phyloP scores from a whole-genome alignment of 1,140 invertebrate genomes.

The Camponotus floridanus region DNA sequence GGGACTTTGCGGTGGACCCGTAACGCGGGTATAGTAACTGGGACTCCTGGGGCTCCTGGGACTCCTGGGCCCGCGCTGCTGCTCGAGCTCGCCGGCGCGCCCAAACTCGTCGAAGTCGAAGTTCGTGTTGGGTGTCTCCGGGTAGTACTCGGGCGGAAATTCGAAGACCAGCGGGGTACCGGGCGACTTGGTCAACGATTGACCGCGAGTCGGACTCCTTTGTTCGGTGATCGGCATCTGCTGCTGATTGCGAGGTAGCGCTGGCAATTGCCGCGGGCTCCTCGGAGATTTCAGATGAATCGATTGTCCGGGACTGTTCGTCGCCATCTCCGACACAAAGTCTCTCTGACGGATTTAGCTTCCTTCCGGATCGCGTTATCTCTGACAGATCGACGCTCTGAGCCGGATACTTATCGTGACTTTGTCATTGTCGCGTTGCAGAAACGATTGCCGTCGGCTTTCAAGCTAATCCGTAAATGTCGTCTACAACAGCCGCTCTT shows the following conservation, averaged over 20 bases:
- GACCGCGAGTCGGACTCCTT: slow-evolving; percentile 66
- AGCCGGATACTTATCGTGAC: neutral
- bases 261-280: slow-evolving; percentile 70
- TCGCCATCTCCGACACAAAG: slow-evolving; percentile 60
- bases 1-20: slow-evolving; percentile 72
- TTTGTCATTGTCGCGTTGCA: slow-evolving; percentile 20
- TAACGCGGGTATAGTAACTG: slow-evolving; percentile 64
- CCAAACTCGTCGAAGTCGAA: slow-evolving; percentile 77
- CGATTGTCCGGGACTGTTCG: slow-evolving; percentile 72
- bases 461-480: slow-evolving; percentile 4
- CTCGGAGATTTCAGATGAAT: slow-evolving; percentile 67
- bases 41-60: slow-evolving; percentile 67
- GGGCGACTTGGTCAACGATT: slow-evolving; percentile 74
- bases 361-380: slow-evolving; percentile 10
- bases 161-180: slow-evolving; percentile 79
- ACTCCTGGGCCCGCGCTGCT: slow-evolving; percentile 61
- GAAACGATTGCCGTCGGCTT: neutral
- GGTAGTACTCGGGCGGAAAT: slow-evolving; percentile 78
- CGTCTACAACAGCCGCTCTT: neutral
- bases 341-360: slow-evolving; percentile 21
- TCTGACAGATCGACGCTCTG: neutral
- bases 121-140: slow-evolving; percentile 77
- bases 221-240: slow-evolving; percentile 64
- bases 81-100: slow-evolving; percentile 27
- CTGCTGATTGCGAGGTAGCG: slow-evolving; percentile 43